phyloP scores from a whole-genome alignment of 1,140 invertebrate genomes.

The Mycetomoellerius zeteki region DNA sequence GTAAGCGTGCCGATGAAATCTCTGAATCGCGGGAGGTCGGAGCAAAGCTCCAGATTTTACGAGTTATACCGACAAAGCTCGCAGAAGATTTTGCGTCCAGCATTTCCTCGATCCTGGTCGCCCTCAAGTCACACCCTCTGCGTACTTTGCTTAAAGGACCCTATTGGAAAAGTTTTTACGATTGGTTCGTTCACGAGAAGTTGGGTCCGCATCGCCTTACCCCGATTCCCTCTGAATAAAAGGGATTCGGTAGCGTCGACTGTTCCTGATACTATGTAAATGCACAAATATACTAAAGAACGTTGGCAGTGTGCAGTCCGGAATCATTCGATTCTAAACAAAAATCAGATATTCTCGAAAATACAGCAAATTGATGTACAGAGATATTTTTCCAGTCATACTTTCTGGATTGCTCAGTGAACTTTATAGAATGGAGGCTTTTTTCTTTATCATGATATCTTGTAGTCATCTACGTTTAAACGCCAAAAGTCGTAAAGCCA shows the following conservation, averaged over 20 bases:
- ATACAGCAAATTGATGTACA: not conserved
- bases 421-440: not conserved
- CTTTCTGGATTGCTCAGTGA: not conserved
- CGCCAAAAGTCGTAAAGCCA: conserved; percentile 42
- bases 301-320: not conserved
- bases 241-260: conserved; percentile 23
- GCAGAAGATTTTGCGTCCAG: conserved; percentile 59
- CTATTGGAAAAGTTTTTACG: conserved; percentile 78
- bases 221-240: conserved; percentile 50
- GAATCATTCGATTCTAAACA: conserved; percentile 7
- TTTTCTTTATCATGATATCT: conserved; percentile 4
- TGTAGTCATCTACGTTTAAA: conserved; percentile 20
- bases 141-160: conserved; percentile 69
- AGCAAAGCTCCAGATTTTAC: conserved; percentile 67
- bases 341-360: not conserved
- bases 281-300: not conserved
- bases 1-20: conserved; percentile 71
- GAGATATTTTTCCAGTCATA: not conserved
- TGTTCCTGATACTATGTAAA: conserved; percentile 25
- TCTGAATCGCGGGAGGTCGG: conserved; percentile 58
- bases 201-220: conserved; percentile 39
- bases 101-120: conserved; percentile 52
- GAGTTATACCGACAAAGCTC: conserved; percentile 73
- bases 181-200: conserved; percentile 67
- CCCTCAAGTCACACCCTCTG: conserved; percentile 36